Evolutionary conservation across 2,113 vertebrate genomes (phyloP), one percentile per base, ranked within the genome.

Genomic region (Daphoenositta chrysoptera): DNA sequence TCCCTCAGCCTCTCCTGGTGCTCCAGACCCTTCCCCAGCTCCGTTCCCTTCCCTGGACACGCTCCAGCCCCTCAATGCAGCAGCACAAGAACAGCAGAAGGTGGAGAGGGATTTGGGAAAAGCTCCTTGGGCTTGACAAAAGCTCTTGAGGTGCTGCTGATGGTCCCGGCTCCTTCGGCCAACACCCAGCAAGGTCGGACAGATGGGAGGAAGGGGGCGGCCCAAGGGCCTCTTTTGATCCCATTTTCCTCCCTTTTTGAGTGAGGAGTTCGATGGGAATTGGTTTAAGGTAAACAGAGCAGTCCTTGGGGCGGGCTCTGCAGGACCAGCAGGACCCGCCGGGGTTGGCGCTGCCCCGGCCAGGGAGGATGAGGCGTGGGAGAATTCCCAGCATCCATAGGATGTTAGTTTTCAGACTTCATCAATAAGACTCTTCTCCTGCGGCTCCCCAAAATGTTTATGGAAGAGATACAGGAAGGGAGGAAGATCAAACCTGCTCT

Each of bases 401-500:
- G 93, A 94, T 93, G 93, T 96, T 87, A 89, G 88, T 94, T 20
- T 96, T 94, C 0, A 1, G 90, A 94, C 92, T 93, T 84, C 94
- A 95, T 93, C 95, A 96, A 95, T 95, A 94, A 93, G 89, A 2
- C 76, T 87, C 93, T 19, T 76, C 94, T 94, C 83, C 81, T 60
- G 81, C 0, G 3, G 42, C 92, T 93, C 89, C 95, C 95, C 56
- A 63, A 93, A 75, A 93, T 97, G 97, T 97, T 97, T 97, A 97
- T 75, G 89, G 70, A 96, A 96, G 95, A 94, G 95, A 95, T 94
- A 94, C 94, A 95, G 95, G 97, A 95, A 95, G 85, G 87, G 95
- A 93, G 89, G 95, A 97, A 97, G 97, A 97, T 97, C 96, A 97
- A 96, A 97, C 97, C 95, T 96, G 94, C 79, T 61, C 58, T 50